phyloP scores from a whole-genome alignment of 1,140 invertebrate species.

The Lordiphosa clarofinis region DNA sequence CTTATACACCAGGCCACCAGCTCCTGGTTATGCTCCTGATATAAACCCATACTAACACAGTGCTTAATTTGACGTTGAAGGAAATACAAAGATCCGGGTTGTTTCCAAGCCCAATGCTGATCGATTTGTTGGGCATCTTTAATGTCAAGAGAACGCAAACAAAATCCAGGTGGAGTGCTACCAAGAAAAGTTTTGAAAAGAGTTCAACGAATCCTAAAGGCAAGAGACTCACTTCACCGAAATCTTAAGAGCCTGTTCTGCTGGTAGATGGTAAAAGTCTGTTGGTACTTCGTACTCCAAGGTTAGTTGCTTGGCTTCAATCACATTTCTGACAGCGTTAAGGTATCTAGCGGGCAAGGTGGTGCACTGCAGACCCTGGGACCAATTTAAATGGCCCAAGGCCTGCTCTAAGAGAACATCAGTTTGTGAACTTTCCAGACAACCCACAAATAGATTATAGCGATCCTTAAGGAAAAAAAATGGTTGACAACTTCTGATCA shows the following conservation, averaged over 20 bases:
- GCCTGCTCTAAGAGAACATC: constrained; percentile 14
- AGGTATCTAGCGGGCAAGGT: constrained; percentile 12
- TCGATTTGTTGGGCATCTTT: constrained; percentile 23
- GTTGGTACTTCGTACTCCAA: not conserved
- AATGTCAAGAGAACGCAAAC: constrained; percentile 8
- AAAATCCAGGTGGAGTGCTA: constrained; percentile 32
- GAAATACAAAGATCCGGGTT: constrained; percentile 48
- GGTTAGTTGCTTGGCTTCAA: not conserved
- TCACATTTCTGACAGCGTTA: not conserved
- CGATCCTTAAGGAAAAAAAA: constrained; percentile 12
- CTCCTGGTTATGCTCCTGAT: constrained; percentile 29
- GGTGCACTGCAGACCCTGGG: constrained; percentile 17
- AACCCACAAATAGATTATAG: constrained; percentile 28
- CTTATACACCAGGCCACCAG: constrained; percentile 68
- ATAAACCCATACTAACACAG: constrained; percentile 59
- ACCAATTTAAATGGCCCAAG: constrained; percentile 23
- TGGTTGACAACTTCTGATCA: too few species aligned
- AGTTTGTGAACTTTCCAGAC: constrained; percentile 9
- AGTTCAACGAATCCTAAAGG: not conserved
- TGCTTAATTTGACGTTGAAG: constrained; percentile 50
- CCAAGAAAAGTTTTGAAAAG: not conserved
- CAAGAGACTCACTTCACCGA: constrained; percentile 9
- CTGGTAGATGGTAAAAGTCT: constrained; percentile 1
- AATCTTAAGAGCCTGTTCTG: constrained; percentile 10
- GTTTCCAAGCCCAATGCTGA: constrained; percentile 43